phyloP scores from a whole-genome alignment of 2,113 vertebrate species.

The Etheostoma spectabile region DNA sequence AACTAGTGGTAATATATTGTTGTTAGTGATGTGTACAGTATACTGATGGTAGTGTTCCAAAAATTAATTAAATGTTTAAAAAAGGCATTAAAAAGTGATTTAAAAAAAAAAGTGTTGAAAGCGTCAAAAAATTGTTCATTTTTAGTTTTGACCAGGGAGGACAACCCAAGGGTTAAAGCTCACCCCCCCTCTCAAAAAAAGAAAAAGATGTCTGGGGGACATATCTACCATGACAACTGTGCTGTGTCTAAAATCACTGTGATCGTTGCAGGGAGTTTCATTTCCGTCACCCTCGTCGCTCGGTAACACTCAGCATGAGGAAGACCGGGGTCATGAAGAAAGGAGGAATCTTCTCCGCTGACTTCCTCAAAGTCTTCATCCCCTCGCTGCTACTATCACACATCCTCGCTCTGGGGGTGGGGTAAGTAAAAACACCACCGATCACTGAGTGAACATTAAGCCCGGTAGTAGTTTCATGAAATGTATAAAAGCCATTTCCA shows the following conservation, averaged over 20 bases:
- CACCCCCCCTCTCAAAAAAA: not conserved
- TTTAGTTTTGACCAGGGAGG: too few species aligned
- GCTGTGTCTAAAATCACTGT: not conserved
- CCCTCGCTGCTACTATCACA: conserved; percentile 97
- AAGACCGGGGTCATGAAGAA: conserved; percentile 99
- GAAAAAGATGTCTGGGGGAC: not conserved
- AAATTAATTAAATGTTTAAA: too few species aligned
- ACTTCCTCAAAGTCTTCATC: conserved; percentile 98
- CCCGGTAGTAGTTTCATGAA: not conserved
- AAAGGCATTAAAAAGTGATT: too few species aligned
- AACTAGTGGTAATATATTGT: too few species aligned
- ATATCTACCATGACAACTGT: too few species aligned
- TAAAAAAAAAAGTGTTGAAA: too few species aligned
- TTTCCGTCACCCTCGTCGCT: conserved; percentile 95
- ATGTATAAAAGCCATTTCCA: not conserved
- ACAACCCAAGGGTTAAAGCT: not conserved
- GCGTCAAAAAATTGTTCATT: too few species aligned
- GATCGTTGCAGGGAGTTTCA: conserved; percentile 91
- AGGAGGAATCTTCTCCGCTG: conserved; percentile 97
- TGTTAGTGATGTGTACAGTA: too few species aligned
- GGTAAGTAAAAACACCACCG: conserved; percentile 86
- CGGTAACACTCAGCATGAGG: conserved; percentile 96
- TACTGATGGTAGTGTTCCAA: too few species aligned
- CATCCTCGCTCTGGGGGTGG: conserved; percentile 95
- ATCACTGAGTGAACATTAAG: not conserved